A percentile compares a stretch with the other conserved stretches of the same genome.
These are phyloP conservation scores for Oryzias melastigma DNA, from an alignment of 2,113 vertebrate genomes.

Conservation along the genomic window DNA sequence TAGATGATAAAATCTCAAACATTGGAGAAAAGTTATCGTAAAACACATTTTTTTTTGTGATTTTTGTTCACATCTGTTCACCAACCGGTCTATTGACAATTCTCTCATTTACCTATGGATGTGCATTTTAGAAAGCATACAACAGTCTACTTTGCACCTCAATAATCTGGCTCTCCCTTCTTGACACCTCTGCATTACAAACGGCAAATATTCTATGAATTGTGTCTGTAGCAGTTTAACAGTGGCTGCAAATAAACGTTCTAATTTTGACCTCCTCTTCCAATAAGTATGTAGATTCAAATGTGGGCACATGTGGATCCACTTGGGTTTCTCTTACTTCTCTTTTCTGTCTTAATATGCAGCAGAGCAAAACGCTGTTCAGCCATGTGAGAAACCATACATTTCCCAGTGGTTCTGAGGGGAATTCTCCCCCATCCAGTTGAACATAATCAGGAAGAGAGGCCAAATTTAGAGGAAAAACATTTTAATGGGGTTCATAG, in stretches of 20 bases:
- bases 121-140: no score
- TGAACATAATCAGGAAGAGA: constrained; percentile 16
- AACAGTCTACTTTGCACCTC: no score
- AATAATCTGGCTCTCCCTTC: no score
- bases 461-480: constrained; percentile 6
- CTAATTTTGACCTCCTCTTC: neutral
- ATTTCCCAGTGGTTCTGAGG: constrained; percentile 16
- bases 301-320: constrained; percentile 4
- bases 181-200: no score
- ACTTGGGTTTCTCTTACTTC: constrained; percentile 4
- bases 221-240: constrained; percentile 8
- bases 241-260: neutral
- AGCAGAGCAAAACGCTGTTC: constrained; percentile 4
- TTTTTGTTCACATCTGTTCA: no score
- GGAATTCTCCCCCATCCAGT: constrained; percentile 17
- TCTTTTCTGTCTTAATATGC: constrained; percentile 29
- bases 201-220: neutral
- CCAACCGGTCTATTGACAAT: no score
- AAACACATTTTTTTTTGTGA: no score
- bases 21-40: no score
- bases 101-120: no score
- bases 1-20: no score
- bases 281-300: constrained; percentile 11
- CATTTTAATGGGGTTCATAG: neutral
- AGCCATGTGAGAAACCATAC: constrained; percentile 42